Evolutionary conservation across 2,797 vertebrate species (phyloP), one percentile per base, ranked within the genome.

Genomic region (Pseudochromis fuscus): DNA sequence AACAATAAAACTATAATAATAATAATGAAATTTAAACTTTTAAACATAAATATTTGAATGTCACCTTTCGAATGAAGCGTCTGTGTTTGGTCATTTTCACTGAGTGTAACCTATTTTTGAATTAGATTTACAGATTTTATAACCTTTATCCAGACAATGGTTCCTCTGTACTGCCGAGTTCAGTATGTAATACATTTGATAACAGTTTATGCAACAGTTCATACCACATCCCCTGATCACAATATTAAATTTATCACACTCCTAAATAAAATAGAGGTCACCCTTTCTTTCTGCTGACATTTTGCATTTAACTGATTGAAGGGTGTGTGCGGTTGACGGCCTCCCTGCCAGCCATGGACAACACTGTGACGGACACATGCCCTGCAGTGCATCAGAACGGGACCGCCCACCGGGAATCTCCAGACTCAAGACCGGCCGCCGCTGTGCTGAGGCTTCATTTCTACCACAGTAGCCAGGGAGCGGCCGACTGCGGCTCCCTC

Each of bases 331-430:
- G 66, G 66, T 69, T 67, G 71, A 90, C 82, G 82, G 78, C 79
- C 77, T 87, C 81, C 66, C 61, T 83, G 69, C 73, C 84, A 76
- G 83, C 69, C 52, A 91, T 90, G 89, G 92, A 91, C 81, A 82
- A 91, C 81, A 82, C 90, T 53, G 78, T 91, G 73, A 91, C 84
- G 11, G 83, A 88, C 50, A 70, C 86, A 38, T 91, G 84, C 80
- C 88, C 90, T 4, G 62, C 68, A 3, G 81, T 83, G 74, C 94
- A 93, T 72, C 94, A 93, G 46, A 95, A 95, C 8, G 94, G 94
- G 69, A 88, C 80, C 4, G 88, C 89, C 66, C 88, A 90, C 62
- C 83, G 82, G 58, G 88, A 91, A 53, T 82, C 85, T 74, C 40
- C 59, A 42, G 79, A 74, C 66, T 58, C 82, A 35, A 84, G 84